Evolutionary conservation across 37 sponge, comb jelly and placozoan species (phyloP).

Genomic region (Amphimedon queenslandica): DNA sequence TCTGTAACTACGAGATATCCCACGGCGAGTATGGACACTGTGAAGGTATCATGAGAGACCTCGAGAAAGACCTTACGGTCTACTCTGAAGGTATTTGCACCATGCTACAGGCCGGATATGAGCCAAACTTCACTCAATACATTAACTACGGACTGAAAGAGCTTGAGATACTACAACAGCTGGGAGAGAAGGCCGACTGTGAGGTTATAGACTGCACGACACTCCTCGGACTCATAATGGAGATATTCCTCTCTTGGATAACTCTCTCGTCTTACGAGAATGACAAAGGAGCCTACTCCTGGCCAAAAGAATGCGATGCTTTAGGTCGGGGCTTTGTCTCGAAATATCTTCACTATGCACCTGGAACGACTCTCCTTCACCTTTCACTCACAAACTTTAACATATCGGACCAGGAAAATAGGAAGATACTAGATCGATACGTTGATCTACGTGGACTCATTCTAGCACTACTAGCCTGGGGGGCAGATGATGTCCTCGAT

Average conservation of each 20-base stretch:
- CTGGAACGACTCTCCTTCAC: conserved; percentile 58
- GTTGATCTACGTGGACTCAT: conserved; percentile 18
- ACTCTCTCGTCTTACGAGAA: conserved; percentile 18
- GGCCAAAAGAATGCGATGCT: conserved; percentile 18
- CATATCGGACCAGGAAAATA: conserved; percentile 5
- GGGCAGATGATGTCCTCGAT: conserved; percentile 52
- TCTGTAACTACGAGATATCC: conserved; percentile 48
- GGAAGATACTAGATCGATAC: conserved; percentile 24
- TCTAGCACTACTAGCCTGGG: conserved; percentile 62
- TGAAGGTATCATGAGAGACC: conserved; percentile 59
- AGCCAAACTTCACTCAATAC: conserved; percentile 47
- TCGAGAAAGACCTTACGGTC: conserved; percentile 70
- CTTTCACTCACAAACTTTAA: conserved; percentile 46
- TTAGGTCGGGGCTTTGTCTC: conserved; percentile 44
- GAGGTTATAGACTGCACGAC: conserved; percentile 14
- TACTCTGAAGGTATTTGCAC: conserved; percentile 54
- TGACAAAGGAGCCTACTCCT: background rate
- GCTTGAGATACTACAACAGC: conserved; percentile 44
- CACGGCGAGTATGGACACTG: conserved; percentile 54
- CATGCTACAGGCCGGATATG: conserved; percentile 36
- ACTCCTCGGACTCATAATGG: conserved; percentile 43
- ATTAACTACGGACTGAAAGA: conserved; percentile 58
- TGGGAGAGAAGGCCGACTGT: conserved; percentile 46
- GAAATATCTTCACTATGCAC: conserved; percentile 19
- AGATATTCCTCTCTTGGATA: conserved; percentile 60